phyloP scores from a whole-genome alignment of 2,797 vertebrate species.

The Nannoperca australis region DNA sequence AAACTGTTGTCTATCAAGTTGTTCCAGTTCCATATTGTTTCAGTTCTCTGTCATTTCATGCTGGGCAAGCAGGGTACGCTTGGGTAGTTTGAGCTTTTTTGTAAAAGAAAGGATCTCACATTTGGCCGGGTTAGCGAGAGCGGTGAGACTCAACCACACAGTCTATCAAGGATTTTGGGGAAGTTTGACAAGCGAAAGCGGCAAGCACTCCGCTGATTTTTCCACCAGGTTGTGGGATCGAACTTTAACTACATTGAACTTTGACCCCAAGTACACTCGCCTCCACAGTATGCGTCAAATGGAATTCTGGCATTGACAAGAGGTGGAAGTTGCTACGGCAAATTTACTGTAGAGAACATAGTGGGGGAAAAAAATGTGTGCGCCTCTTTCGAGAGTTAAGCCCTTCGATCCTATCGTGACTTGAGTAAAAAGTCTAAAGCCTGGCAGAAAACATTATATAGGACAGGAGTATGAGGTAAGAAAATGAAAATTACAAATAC shows the following conservation, averaged over 20 bases:
- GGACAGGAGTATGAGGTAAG: background rate
- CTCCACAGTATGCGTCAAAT: background rate
- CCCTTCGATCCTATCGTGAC: background rate
- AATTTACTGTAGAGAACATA: background rate
- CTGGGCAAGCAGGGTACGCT: background rate
- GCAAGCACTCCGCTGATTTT: background rate
- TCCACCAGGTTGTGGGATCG: background rate
- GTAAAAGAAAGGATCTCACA: conserved; percentile 10
- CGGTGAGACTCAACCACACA: background rate
- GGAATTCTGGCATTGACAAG: background rate
- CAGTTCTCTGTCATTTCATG: background rate
- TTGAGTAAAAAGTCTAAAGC: background rate
- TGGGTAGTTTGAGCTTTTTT: conserved; percentile 13
- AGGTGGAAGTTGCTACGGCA: too few relatives aligned
- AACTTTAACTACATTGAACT: background rate
- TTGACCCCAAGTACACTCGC: background rate
- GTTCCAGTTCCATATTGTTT: too few relatives aligned
- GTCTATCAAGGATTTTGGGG: conserved; percentile 1
- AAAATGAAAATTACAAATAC: background rate
- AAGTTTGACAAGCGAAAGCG: background rate
- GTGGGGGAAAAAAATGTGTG: background rate
- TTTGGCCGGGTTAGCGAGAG: background rate
- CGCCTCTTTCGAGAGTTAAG: background rate
- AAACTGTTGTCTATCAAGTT: conserved; percentile 1
- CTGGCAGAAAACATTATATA: background rate